Base-by-base conservation (phyloP, 2,888 invertebrate species). In the Oithona nana region DNA sequence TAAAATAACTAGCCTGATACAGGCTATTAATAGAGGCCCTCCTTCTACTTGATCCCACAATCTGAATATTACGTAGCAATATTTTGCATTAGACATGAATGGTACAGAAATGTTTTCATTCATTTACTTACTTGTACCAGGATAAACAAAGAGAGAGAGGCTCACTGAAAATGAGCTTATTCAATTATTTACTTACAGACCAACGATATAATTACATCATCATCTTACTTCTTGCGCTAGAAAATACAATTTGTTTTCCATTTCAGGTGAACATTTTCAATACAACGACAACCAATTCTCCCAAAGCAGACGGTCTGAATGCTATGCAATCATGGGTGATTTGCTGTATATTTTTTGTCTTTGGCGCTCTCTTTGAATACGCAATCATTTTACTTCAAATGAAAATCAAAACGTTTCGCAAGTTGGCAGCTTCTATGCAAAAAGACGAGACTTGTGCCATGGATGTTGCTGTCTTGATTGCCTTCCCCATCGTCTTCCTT, bases 271-370 rank as follows among this genome's bases (percentile, higher is more conserved):
- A 57, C 49, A 59, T 59, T 48, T 59, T 59, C 59, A 59, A 59
- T 28, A 59, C 59, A n/a, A 59, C 59, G 28, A 59, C 59, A 39
- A 59, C 59, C 39, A 59, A 59, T 26, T 59, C 59, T 49, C 59
- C 59, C 3, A 59, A 59, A 28, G 59, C 59, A 4, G 59, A 59
- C 29, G 59, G 59, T 4, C 50, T 59, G 11, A 59, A 59, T 20
- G 59, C 59, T 11, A 59, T 59, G 59, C 59, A 59, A 28, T 59
- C 59, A 8, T 59, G 59, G 59, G 59, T 59, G 49, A 59, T 59
- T 28, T 59, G 59, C 29, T 59, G 59, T 28, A 59, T 59, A 11
- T 59, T 59, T 26, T 59, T 59, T 28, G 59, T 59, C 26, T 59
- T 59, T 59, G 59, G 59, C 11, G 59, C 59, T 6, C 50, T 59